Evolutionary conservation across 2,113 vertebrate species (phyloP), one percentile per base, ranked within the genome.

Genomic region (Sclerurus mexicanus): DNA sequence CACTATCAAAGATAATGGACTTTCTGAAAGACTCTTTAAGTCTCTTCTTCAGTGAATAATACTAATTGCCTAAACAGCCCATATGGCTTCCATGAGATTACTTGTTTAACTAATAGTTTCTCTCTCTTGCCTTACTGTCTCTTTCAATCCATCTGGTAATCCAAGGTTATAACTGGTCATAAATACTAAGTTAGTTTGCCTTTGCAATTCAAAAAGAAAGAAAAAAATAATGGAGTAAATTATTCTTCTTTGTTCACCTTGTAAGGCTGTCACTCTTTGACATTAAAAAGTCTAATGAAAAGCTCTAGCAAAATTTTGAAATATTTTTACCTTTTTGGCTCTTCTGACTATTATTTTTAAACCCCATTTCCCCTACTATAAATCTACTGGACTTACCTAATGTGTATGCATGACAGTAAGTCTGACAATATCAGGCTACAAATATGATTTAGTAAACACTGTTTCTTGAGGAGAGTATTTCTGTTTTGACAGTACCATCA

Each of bases 51-150:
- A 87, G 2, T 88, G 92, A 95, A 80, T 95, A 96, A 95, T 96
- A 88, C 88, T 94, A 94, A 94, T 96, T 96, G 88, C 46, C 56
- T 89, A 90, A 97, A 88, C n/a, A 84, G 68, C 62, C 90, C 92
- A 96, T 92, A 96, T 95, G 92, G 96, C 58, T 94, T 88, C 88
- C 81, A 52, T 68, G 62, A 95, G 92, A 95, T 96, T 96, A 86
- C 56, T 95, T 93, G 44, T 93, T 92, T 93, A 93, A 91, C 75
- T 94, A 95, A 95, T 83, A 76, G 76, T 86, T 94, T 93, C 73
- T 90, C 59, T 88, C 63, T 60, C 76, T 89, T 90, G 82, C 52
- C 44, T 94, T 90, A 86, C 60, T 88, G 93, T 96, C 85, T 94
- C 67, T 96, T 95, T 94, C 87, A 90, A 93, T 97, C 60, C 44